Evolutionary conservation across 2,113 vertebrate species (phyloP).

Genomic region (Engraulis encrasicolus): DNA sequence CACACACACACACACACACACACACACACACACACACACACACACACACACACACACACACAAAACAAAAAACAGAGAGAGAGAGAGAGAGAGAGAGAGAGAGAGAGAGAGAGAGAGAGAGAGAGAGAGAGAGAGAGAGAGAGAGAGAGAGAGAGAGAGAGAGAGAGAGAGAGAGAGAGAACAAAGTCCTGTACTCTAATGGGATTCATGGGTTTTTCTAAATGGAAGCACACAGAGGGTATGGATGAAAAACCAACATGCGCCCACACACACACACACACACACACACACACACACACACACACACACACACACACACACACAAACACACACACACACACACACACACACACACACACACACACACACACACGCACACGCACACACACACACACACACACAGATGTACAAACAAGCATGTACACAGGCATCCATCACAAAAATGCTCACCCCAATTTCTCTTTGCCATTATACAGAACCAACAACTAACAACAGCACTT

Average conservation of each 20-base stretch:
- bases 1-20: not conserved
- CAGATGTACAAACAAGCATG: no score
- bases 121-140: no score
- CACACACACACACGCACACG: not conserved
- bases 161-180: no score
- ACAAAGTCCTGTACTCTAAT: not conserved
- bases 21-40: not conserved
- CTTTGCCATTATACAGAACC: not conserved
- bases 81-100: no score
- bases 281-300: no score
- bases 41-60: slow-evolving; percentile 2
- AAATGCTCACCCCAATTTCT: slow-evolving; percentile 1
- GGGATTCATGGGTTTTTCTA: slow-evolving; percentile 10
- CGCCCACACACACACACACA: no score
- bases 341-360: not conserved
- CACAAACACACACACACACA: no score
- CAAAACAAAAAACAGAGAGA: no score
- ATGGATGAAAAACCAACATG: not conserved
- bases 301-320: no score
- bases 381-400: not conserved
- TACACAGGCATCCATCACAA: not conserved
- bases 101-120: no score
- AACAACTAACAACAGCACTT: slow-evolving; percentile 13
- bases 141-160: no score
- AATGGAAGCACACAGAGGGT: not conserved